These are phyloP conservation scores for Pollimyrus isidori DNA, from an alignment of 2,113 vertebrate genomes.

Conservation along the genomic window DNA sequence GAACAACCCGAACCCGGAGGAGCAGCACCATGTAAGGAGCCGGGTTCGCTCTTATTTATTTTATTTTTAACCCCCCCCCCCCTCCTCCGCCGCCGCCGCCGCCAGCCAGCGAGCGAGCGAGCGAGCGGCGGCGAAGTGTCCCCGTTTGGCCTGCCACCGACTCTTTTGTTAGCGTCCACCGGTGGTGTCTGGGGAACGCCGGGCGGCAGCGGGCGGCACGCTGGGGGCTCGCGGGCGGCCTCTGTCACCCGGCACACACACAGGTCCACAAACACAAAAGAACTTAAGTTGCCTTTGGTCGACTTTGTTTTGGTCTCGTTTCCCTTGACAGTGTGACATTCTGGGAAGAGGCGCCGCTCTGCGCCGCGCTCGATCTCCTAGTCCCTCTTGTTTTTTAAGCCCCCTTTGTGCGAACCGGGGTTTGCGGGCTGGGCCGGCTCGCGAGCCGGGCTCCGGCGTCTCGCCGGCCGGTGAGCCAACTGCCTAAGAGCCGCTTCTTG, in stretches of 20 bases:
- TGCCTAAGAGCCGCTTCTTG: neutral
- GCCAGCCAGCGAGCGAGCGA: no score
- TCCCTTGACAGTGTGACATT: neutral
- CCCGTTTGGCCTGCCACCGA: constrained; percentile 45
- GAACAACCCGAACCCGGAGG: constrained; percentile 55
- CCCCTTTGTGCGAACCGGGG: neutral
- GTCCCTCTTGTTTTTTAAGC: neutral
- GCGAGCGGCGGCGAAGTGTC: constrained; percentile 7
- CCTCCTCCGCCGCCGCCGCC: no score
- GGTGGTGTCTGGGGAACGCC: constrained; percentile 18
- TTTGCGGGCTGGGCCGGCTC: neutral
- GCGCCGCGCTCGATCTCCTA: neutral
- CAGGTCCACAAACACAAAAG: neutral
- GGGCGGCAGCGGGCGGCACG: neutral
- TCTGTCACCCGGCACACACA: neutral
- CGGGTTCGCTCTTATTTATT: constrained; percentile 39
- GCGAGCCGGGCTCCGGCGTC: neutral
- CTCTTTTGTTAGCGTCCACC: constrained; percentile 41
- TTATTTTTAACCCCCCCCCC: constrained; percentile 36
- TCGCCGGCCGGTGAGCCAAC: neutral
- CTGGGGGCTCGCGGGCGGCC: neutral
- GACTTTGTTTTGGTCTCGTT: neutral
- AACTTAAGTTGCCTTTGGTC: neutral
- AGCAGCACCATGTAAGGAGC: constrained; percentile 61
- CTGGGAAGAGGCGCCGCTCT: neutral